Evolutionary conservation across 2,113 vertebrate genomes (phyloP), one percentile per base, ranked within the genome.

Genomic region (Heloderma charlesbogerti): DNA sequence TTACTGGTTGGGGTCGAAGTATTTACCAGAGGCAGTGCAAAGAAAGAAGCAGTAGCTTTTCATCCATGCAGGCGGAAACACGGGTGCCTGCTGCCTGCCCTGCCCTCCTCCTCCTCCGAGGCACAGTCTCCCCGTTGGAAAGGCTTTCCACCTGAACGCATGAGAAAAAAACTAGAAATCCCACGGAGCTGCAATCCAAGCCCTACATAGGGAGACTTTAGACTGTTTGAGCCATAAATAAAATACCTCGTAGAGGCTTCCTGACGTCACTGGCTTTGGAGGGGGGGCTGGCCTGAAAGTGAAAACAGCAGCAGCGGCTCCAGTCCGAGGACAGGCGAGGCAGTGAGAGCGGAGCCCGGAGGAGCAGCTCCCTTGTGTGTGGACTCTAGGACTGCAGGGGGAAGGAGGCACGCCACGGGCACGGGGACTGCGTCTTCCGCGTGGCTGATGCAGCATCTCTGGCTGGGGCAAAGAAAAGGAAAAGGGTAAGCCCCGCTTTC

Each of bases 261-360:
- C 94, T 98, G 97, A 98, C 97, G 96, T 97, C 97, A 97, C 94
- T 95, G 94, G 95, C 93, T 85, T 96, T 93, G 92, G 90, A 92
- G 93, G 94, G 86, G 91, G 94, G 96, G 92, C 94, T 93, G 95
- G 92, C 94, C 94, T 94, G 92, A 95, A 95, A 96, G 94, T 93
- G 97, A 97, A 95, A 93, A 94, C 96, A 93, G 95, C 94, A 92
- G 95, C 94, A 75, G 88, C 37, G 87, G 86, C 91, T 95, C 87
- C 94, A 90, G 84, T 84, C 67, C 54, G 94, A 89, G 91, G 88
- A 54, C 88, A 57, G 91, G 63, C 48, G 87, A 72, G 93, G n/a
- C 91, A 94, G 93, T 0, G 0, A 93, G 84, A 93, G 91, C 84
- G 93, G 88, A 84, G 60, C 87, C 90, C 90, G 57, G 85, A 60